Evolutionary conservation across 2,888 invertebrate species (phyloP).

Genomic region (Molanna angustata): DNA sequence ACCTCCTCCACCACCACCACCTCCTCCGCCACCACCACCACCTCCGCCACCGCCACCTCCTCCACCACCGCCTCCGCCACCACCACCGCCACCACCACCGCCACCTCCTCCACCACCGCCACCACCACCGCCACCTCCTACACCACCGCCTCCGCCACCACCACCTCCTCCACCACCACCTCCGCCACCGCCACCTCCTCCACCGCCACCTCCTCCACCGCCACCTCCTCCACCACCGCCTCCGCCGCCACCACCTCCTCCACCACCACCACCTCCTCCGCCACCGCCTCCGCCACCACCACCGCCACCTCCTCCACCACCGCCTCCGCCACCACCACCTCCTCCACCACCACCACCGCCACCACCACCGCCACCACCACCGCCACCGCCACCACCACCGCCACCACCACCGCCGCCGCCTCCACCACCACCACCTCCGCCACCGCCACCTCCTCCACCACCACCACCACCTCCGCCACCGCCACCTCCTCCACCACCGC

Average conservation of each 20-base stretch:
- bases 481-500: not conserved
- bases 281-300: not conserved
- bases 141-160: not conserved
- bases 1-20: not conserved
- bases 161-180: no score
- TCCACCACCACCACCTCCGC: slow-evolving; percentile 1
- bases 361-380: not conserved
- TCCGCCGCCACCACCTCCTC: not conserved
- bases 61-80: not conserved
- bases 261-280: not conserved
- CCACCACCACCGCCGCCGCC: not conserved
- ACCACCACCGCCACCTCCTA: not conserved
- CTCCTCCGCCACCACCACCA: no score
- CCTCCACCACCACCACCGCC: not conserved
- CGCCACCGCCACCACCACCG: not conserved
- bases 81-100: not conserved
- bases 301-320: not conserved
- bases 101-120: not conserved
- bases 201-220: no score
- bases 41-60: no score
- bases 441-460: slow-evolving; percentile 5
- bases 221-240: not conserved
- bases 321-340: not conserved
- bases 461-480: slow-evolving; percentile 1
- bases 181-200: no score